Percentiles rank a stretch among this genome's conserved stretches.
These are phyloP conservation scores for Illadopsis cleaveri DNA, from an alignment of 2,113 vertebrate genomes.

Conservation along the genomic window DNA sequence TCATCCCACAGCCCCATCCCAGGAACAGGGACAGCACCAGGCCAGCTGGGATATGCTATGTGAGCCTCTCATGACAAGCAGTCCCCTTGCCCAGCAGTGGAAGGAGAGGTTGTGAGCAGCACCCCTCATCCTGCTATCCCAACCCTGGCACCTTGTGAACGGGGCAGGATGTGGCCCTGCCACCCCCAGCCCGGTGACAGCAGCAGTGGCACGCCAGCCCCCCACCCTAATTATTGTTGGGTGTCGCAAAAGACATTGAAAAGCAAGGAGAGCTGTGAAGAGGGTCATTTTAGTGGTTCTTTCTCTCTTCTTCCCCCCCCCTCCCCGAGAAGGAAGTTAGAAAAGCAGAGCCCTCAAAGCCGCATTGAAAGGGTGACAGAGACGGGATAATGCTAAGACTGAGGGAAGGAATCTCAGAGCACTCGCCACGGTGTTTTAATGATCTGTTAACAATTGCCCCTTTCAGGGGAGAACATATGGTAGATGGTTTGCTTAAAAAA, in stretches of 20 bases:
- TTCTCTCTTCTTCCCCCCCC: background rate
- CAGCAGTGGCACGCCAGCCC: background rate
- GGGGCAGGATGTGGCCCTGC: background rate
- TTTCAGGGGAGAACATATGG: constrained; percentile 77
- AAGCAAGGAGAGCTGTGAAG: constrained; percentile 68
- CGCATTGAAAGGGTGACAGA: constrained; percentile 70
- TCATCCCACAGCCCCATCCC: background rate
- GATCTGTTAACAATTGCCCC: constrained; percentile 73
- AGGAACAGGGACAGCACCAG: accelerated
- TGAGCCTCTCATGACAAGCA: accelerated
- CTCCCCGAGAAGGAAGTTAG: constrained; percentile 63
- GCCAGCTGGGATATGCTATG: accelerated
- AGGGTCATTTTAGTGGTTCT: constrained; percentile 70
- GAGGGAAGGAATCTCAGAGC: constrained; percentile 67
- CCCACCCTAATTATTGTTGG: constrained; percentile 49
- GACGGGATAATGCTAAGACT: constrained; percentile 62
- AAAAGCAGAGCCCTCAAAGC: constrained; percentile 76
- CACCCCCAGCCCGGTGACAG: background rate
- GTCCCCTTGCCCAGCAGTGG: background rate
- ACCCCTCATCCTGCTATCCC: background rate
- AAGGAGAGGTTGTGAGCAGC: background rate
- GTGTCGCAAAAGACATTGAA: constrained; percentile 62
- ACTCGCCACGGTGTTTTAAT: constrained; percentile 71
- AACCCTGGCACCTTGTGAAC: accelerated
- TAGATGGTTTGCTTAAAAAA: constrained; percentile 73